Percentiles rank a stretch among this genome's conserved stretches.
Conservation (phyloP, 2,113 vertebrate species). For the Turnix velox region DNA sequence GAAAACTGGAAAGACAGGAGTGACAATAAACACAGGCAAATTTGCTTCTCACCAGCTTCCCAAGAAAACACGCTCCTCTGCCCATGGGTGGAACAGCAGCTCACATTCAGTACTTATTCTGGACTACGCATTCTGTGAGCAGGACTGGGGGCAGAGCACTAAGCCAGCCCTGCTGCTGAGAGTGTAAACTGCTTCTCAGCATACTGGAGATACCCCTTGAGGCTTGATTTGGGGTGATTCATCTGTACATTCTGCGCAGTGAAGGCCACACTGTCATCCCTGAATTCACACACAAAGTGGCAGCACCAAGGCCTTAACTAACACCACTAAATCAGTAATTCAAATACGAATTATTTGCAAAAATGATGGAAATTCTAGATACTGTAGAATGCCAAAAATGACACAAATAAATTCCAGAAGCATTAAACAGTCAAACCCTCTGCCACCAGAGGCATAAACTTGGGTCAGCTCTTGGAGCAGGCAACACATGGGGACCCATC, state of each 20-base stretch:
- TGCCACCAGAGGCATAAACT: neutral
- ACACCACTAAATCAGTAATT: accelerated
- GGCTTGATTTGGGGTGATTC: neutral
- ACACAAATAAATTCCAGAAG: neutral
- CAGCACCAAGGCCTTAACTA: neutral
- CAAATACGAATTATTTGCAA: neutral
- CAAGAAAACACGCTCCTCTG: neutral
- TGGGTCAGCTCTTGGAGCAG: neutral
- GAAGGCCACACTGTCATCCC: neutral
- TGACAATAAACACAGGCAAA: neutral
- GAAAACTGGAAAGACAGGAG: neutral
- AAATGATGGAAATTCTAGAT: neutral
- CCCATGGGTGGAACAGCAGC: neutral
- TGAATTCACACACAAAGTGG: accelerated
- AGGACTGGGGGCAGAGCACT: neutral
- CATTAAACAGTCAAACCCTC: neutral
- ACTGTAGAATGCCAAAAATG: neutral
- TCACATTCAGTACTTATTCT: neutral
- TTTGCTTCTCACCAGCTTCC: neutral
- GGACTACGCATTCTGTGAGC: neutral
- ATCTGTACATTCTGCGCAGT: neutral
- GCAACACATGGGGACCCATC: too few relatives aligned
- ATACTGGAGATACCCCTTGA: neutral
- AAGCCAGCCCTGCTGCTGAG: accelerated
- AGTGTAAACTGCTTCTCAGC: neutral